These are phyloP conservation scores for Sarcophaga carnaria DNA, from an alignment of 2,888 invertebrate species.

Conservation along the genomic window DNA sequence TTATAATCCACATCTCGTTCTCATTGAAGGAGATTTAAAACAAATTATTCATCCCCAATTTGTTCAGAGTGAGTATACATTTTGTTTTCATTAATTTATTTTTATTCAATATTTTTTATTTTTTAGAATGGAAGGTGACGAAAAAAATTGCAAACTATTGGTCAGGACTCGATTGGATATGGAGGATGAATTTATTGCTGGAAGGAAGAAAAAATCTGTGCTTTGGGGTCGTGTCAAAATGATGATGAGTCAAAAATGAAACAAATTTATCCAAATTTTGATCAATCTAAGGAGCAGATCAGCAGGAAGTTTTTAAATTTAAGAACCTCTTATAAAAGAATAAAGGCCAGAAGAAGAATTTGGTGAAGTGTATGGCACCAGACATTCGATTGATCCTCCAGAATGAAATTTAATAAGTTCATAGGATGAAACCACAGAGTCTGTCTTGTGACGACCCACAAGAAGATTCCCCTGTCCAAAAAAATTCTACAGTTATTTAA, in stretches of 20 bases:
- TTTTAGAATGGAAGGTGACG: no score
- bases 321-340: slow-evolving; percentile 47
- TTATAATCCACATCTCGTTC: no score
- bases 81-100: slow-evolving; percentile 1
- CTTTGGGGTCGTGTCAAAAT: background rate
- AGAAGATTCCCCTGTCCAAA: no score
- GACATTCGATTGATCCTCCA: slow-evolving; percentile 42
- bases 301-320: slow-evolving; percentile 51
- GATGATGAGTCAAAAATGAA: background rate
- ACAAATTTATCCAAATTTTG: slow-evolving; percentile 9
- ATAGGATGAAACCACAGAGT: slow-evolving; percentile 10
- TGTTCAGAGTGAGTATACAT: background rate
- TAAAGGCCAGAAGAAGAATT: slow-evolving; percentile 47
- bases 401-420: slow-evolving; percentile 24
- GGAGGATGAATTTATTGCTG: no score
- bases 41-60: no score
- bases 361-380: slow-evolving; percentile 47
- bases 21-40: no score
- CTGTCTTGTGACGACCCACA: no score
- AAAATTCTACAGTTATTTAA: no score
- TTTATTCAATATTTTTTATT: no score
- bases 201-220: no score
- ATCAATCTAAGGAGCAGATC: slow-evolving; percentile 30
- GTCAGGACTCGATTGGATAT: no score
- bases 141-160: no score